These are phyloP conservation scores for Calidris pugnax DNA, from an alignment of 2,113 vertebrate species.

Conservation along the genomic window DNA sequence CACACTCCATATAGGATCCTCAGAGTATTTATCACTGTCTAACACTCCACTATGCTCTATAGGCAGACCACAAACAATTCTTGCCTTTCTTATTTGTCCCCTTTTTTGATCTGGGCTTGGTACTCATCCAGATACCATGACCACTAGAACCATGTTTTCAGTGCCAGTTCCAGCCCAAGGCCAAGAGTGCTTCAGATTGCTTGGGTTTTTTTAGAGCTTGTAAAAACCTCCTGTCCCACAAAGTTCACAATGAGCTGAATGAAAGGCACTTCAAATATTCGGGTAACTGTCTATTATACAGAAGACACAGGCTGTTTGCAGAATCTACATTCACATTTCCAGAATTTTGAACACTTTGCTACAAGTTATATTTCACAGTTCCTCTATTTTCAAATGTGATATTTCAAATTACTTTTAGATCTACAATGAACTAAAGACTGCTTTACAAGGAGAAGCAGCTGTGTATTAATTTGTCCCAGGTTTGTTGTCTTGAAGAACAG, in stretches of 20 bases:
- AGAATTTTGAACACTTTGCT: neutral
- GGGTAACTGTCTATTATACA: neutral
- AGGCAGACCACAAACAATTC: neutral
- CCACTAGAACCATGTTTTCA: neutral
- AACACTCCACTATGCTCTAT: neutral
- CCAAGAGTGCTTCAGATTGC: neutral
- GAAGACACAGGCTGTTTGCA: neutral
- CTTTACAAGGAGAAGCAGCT: neutral
- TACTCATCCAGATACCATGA: neutral
- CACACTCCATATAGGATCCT: neutral
- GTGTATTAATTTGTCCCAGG: neutral
- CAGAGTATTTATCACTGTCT: neutral
- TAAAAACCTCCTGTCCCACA: neutral
- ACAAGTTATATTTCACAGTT: neutral
- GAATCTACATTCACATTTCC: neutral
- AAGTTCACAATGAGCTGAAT: neutral
- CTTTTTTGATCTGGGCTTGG: neutral
- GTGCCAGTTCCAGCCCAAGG: neutral
- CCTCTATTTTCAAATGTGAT: neutral
- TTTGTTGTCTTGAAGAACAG: neutral
- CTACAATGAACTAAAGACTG: neutral
- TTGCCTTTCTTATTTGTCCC: neutral
- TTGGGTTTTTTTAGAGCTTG: neutral
- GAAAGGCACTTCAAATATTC: constrained; percentile 9
- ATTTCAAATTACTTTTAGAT: neutral